Conservation (phyloP, 2,888 invertebrate genomes). For the Minunthozetes semirufus region DNA sequence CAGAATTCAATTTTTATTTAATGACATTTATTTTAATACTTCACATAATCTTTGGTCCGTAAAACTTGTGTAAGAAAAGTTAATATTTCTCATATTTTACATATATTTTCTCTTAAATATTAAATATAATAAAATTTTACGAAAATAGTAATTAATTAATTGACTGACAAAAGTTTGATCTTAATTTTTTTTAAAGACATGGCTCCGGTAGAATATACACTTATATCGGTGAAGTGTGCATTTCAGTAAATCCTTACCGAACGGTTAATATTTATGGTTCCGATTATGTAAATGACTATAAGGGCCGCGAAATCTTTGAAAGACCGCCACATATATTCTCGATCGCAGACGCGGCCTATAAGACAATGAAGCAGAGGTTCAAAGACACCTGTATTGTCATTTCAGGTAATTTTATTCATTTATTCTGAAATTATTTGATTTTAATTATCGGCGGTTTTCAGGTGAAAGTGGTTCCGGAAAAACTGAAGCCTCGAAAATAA, state of each 20-base stretch:
- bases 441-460: too few relatives aligned
- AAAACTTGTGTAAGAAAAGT: too few relatives aligned
- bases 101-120: too few relatives aligned
- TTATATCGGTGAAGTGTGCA: slow-evolving; percentile 95
- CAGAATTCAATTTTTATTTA: too few relatives aligned
- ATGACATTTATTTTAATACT: too few relatives aligned
- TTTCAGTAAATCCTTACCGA: slow-evolving; percentile 95
- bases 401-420: slow-evolving; percentile 49
- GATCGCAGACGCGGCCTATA: slow-evolving; percentile 93
- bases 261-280: slow-evolving; percentile 83
- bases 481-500: slow-evolving; percentile 97
- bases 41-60: too few relatives aligned
- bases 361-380: slow-evolving; percentile 80
- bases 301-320: slow-evolving; percentile 91
- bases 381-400: slow-evolving; percentile 96
- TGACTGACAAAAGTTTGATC: background rate
- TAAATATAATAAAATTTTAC: too few relatives aligned
- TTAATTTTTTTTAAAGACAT: background rate
- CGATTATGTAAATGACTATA: slow-evolving; percentile 78
- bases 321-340: slow-evolving; percentile 91
- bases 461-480: slow-evolving; percentile 94
- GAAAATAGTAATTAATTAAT: too few relatives aligned
- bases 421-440: slow-evolving; percentile 8
- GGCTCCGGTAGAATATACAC: slow-evolving; percentile 51
- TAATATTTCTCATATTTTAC: too few relatives aligned